Base-by-base conservation (phyloP, 2,113 vertebrate species). In the Stegostoma tigrinum region DNA sequence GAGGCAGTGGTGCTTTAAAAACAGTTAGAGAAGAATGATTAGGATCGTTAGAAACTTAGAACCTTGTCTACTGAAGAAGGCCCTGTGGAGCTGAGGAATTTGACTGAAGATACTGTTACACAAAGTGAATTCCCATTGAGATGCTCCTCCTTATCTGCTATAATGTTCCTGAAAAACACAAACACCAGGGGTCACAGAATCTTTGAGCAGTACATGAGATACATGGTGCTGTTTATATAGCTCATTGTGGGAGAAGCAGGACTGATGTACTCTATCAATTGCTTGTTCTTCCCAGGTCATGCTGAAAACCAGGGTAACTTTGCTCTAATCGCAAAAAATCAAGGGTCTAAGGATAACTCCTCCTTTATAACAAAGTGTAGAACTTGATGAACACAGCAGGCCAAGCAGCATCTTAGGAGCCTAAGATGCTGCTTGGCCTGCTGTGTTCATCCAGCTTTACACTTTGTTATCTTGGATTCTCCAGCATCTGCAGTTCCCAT, bases 61-160 rank as follows among this genome's bases (percentile, higher is more conserved):
- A n/a, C n/a, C 4, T 80, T 80, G n/a, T 38, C n/a, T 42, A 83
- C n/a, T 83, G n/a, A 83, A 83, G 78, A 38, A 83, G 17, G 15
- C 78, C n/a, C n/a, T 83, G 78, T 83, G n/a, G 78, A 83, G 78
- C 78, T 83, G 78, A 83, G 38, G 78, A 83, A 83, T 83, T 83
- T 83, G 15, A n/a, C 15, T 38, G 78, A 38, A 42, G n/a, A 83
- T 38, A 83, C 15, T 2, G 78, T 38, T 83, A n/a, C n/a, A 19
- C 14, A 15, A 83, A n/a, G n/a, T 83, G 78, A 83, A 83, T 83
- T 83, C n/a, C n/a, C n/a, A 19, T 5, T n/a, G n/a, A 83, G n/a
- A n/a, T 19, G 38, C 78, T 42, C n/a, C 78, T 38, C 78, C n/a
- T 34, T 19, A 17, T 83, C 17, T 3, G 17, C n/a, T 0, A 38